Evolutionary conservation across 2,888 invertebrate genomes (phyloP).

Genomic region (Spodoptera exigua): DNA sequence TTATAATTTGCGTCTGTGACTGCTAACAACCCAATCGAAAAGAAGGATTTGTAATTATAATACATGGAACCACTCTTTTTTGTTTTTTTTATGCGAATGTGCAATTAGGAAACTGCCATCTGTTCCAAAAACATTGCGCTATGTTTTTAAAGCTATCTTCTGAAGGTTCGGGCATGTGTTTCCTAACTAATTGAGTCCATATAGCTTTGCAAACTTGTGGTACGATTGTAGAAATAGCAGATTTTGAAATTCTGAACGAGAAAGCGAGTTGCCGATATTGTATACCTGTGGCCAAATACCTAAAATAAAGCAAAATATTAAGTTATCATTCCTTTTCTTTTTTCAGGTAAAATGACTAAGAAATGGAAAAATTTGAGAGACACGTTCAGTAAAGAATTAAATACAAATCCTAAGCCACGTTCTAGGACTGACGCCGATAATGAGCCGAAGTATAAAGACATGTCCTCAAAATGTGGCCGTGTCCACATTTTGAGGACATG

Average conservation of each 20-base stretch:
- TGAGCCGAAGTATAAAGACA: constrained; percentile 50
- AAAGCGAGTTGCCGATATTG: constrained; percentile 48
- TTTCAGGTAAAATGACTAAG: constrained; percentile 44
- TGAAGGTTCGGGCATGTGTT: constrained; percentile 37
- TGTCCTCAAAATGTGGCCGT: too few relatives aligned
- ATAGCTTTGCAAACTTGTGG: constrained; percentile 51
- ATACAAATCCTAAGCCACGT: constrained; percentile 49
- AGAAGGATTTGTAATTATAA: constrained; percentile 40
- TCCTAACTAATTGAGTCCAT: constrained; percentile 47
- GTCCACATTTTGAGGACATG: constrained; percentile 53
- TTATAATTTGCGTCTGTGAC: constrained; percentile 40
- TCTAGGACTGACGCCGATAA: constrained; percentile 47
- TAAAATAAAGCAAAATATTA: constrained; percentile 38
- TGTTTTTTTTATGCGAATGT: constrained; percentile 39
- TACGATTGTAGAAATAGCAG: constrained; percentile 52
- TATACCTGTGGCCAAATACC: constrained; percentile 50
- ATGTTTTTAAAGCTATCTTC: constrained; percentile 43
- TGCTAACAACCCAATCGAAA: constrained; percentile 40
- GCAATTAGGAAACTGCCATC: constrained; percentile 49
- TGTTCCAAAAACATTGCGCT: constrained; percentile 37
- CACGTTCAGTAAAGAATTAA: constrained; percentile 48
- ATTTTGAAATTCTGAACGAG: constrained; percentile 53
- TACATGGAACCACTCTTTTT: constrained; percentile 31
- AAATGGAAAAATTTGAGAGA: constrained; percentile 57
- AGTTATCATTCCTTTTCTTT: constrained; percentile 33